These are phyloP conservation scores for Rhizomys pruinosus DNA, from an alignment of 2,113 vertebrate species.

Conservation along the genomic window DNA sequence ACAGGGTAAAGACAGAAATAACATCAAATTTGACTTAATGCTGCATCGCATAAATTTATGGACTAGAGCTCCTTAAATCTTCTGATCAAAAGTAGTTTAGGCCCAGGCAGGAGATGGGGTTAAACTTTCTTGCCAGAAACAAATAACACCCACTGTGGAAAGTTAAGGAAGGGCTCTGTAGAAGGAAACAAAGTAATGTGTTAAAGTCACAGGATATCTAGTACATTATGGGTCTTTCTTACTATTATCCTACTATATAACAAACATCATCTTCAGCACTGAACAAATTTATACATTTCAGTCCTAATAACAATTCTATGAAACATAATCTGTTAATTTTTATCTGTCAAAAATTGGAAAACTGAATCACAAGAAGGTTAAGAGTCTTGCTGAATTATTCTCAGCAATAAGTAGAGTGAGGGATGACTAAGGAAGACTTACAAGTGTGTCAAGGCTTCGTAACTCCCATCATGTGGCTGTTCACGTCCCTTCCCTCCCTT, in stretches of 20 bases:
- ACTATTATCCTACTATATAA: not conserved
- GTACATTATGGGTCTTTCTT: not conserved
- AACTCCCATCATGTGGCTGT: not conserved
- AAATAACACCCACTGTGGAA: not conserved
- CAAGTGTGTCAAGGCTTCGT: not conserved
- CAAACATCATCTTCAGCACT: not conserved
- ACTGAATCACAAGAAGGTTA: not conserved
- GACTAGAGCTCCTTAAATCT: slow-evolving; percentile 52
- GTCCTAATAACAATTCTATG: not conserved
- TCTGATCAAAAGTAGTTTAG: not conserved
- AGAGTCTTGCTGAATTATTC: not conserved
- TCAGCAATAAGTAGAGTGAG: not conserved
- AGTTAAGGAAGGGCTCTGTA: not conserved
- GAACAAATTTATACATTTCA: not conserved
- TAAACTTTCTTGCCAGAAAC: not conserved
- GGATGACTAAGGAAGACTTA: not conserved
- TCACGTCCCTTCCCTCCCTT: not conserved
- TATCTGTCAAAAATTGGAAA: slow-evolving; percentile 23
- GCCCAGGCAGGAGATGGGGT: slow-evolving; percentile 4
- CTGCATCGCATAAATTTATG: slow-evolving; percentile 58
- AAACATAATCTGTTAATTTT: not conserved
- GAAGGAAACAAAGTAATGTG: not conserved
- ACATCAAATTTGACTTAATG: slow-evolving; percentile 40
- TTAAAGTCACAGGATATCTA: not conserved
- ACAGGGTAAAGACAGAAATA: slow-evolving; percentile 68